Evolutionary conservation across 2,888 invertebrate species (phyloP), one percentile per base, ranked within the genome.

Genomic region (Ornithoptera alexandrae): DNA sequence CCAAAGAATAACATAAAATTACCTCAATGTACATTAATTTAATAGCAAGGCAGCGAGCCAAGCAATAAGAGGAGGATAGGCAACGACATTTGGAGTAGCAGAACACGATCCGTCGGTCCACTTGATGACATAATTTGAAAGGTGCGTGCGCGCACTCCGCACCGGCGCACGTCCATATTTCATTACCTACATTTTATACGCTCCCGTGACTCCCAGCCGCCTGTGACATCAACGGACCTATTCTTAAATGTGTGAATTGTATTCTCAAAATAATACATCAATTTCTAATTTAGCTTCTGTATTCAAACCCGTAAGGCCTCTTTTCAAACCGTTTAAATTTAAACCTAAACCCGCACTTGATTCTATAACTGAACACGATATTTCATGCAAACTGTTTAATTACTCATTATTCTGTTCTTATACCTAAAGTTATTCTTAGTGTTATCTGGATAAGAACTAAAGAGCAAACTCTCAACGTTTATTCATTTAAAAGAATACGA

Each of bases 41-140:
- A 85, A 84, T 80, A 72, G 75, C 69, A 74, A 81, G 88, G 90
- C 90, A 89, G 76, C 79, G 84, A 84, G 89, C 90, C 91, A 90
- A 89, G 86, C 84, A 82, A 84, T 88, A 86, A 87, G 84, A 79
- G 82, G 78, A 72, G 77, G 72, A 74, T 81, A 84, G 79, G 77
- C 81, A 80, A 74, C 85, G 88, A 86, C 86, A 85, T 89, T 86
- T 87, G 80, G 75, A 81, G 82, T 79, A 84, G 81, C 84, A 83
- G 78, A 82, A 86, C 87, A 86, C 81, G 83, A 84, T 83, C 83
- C 81, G 76, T 80, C 79, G 79, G 81, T 69, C 74, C 78, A 78
- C 81, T 74, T 84, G 89, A 88, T 85, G 90, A 90, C 84, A 89
- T 87, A 85, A 89, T 89, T 85, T 84, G 81, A 83, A 80, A 83